Evolutionary conservation across 2,888 invertebrate genomes (phyloP).

Genomic region (Oscheius sp.): DNA sequence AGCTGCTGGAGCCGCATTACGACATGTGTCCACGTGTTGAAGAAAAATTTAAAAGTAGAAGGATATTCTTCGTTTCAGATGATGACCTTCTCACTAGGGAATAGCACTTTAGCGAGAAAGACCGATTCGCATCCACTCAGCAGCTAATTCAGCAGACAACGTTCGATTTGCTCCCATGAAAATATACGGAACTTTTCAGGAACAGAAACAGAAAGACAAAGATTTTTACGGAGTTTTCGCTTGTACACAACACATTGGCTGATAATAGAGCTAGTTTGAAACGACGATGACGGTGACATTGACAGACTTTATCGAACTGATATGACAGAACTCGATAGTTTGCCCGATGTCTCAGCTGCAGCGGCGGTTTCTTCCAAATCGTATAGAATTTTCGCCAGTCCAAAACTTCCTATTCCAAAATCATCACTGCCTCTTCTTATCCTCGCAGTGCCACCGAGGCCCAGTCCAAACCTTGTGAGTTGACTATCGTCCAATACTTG

Average conservation of each 20-base stretch:
- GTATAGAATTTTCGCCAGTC: no score
- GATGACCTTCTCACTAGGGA: background rate
- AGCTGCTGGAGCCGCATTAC: conserved; percentile 11
- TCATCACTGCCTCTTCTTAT: conserved; percentile 71
- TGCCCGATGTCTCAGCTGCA: no score
- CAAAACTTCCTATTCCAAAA: conserved; percentile 58
- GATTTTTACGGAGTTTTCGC: conserved; percentile 69
- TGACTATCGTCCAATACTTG: conserved; percentile 91
- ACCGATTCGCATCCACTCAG: conserved; percentile 19
- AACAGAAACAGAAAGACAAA: no score
- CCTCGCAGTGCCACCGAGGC: conserved; percentile 7
- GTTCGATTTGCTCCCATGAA: no score
- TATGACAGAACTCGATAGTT: conserved; percentile 46
- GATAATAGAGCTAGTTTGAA: conserved; percentile 67
- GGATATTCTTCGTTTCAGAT: background rate
- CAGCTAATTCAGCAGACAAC: conserved; percentile 15
- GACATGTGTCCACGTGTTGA: conserved; percentile 6
- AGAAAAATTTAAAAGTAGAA: background rate
- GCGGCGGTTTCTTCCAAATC: no score
- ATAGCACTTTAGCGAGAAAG: conserved; percentile 9
- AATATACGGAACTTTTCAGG: no score
- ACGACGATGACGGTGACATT: no score
- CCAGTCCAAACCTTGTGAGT: conserved; percentile 75
- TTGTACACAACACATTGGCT: conserved; percentile 65
- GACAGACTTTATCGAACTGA: conserved; percentile 8